These are phyloP conservation scores for Lateolabrax maculatus DNA, from an alignment of 2,797 vertebrate species.

Conservation along the genomic window DNA sequence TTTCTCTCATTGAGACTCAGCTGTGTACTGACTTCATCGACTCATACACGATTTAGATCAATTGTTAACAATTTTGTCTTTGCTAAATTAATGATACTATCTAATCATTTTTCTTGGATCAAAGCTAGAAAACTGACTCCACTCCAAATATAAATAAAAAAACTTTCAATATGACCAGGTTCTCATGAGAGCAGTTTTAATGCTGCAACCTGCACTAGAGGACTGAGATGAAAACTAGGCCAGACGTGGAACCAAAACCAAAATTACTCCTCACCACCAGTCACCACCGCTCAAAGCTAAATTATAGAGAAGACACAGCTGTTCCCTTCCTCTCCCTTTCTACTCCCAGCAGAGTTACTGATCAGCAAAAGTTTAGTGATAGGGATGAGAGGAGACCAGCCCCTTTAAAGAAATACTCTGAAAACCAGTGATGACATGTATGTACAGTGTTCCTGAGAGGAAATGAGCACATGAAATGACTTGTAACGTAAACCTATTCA, in stretches of 20 bases:
- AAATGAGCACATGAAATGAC: constrained; percentile 52
- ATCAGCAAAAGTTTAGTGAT: constrained; percentile 63
- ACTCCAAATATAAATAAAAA: constrained; percentile 35
- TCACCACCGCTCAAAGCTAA: constrained; percentile 61
- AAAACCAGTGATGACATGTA: constrained; percentile 51
- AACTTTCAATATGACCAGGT: constrained; percentile 40
- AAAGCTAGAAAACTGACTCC: constrained; percentile 7
- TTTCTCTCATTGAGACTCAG: neutral
- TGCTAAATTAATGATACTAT: neutral
- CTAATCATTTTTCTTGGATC: neutral
- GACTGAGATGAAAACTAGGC: constrained; percentile 50
- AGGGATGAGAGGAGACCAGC: constrained; percentile 48
- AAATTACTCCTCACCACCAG: constrained; percentile 66
- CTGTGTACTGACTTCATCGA: neutral
- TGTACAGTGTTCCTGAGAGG: constrained; percentile 45
- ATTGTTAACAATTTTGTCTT: neutral
- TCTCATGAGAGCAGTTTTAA: constrained; percentile 28
- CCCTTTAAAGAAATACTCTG: constrained; percentile 51
- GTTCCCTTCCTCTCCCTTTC: constrained; percentile 65
- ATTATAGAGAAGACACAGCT: constrained; percentile 76
- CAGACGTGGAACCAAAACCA: constrained; percentile 68
- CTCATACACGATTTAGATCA: neutral
- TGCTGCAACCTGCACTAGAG: constrained; percentile 57
- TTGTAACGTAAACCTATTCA: constrained; percentile 57
- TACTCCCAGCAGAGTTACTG: constrained; percentile 53